Percentiles rank a stretch among this genome's conserved stretches.
These are phyloP conservation scores for Anorthoa munda DNA, from an alignment of 2,888 invertebrate genomes.

Conservation along the genomic window DNA sequence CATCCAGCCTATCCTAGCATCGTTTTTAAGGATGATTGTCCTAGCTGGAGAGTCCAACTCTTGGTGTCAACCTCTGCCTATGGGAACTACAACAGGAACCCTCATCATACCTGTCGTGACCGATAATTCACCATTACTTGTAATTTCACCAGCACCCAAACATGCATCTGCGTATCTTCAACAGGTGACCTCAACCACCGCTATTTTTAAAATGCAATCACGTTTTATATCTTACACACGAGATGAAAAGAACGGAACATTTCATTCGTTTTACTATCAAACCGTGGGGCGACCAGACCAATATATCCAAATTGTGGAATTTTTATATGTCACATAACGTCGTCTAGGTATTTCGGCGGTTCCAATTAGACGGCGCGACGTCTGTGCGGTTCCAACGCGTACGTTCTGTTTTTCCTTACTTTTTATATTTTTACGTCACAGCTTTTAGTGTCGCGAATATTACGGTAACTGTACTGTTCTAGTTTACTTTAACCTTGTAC, in stretches of 20 bases:
- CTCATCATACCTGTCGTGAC: no score
- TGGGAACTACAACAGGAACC: no score
- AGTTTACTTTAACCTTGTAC: background rate
- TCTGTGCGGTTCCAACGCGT: slow-evolving; percentile 64
- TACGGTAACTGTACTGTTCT: background rate
- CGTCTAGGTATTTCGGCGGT: slow-evolving; percentile 81
- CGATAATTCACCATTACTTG: no score
- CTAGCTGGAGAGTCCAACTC: no score
- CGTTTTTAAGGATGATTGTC: no score
- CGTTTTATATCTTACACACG: slow-evolving; percentile 38
- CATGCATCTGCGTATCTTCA: background rate
- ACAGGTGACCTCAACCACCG: background rate
- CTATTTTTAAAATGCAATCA: slow-evolving; percentile 57
- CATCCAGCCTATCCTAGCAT: no score
- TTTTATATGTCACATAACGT: slow-evolving; percentile 84
- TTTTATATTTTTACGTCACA: slow-evolving; percentile 41
- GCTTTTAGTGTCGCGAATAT: slow-evolving; percentile 11
- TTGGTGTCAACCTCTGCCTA: no score
- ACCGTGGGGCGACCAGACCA: slow-evolving; percentile 61
- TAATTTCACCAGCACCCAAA: background rate
- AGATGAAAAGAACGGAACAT: slow-evolving; percentile 59
- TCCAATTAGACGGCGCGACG: slow-evolving; percentile 80
- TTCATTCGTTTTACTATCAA: slow-evolving; percentile 59
- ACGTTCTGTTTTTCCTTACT: slow-evolving; percentile 49
- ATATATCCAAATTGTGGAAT: slow-evolving; percentile 80